Evolutionary conservation across 2,797 vertebrate species (phyloP), one percentile per base, ranked within the genome.

Genomic region (Antrozous pallidus): DNA sequence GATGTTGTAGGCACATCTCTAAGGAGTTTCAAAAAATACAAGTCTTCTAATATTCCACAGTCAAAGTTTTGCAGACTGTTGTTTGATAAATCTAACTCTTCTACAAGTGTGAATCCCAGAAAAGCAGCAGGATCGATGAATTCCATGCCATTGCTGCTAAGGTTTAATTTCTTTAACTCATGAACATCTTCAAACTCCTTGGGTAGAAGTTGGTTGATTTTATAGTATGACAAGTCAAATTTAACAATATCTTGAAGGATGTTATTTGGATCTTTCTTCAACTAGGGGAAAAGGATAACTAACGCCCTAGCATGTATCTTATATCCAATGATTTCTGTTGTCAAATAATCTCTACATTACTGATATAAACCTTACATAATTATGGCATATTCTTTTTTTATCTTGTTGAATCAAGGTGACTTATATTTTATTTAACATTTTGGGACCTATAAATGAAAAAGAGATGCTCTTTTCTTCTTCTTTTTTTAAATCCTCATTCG

Each of bases 11-110:
- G 99, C 99, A 82, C 99, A 33, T 98, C 98, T 95, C 97, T 98
- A 89, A 99, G 98, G 93, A 98, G 98, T 97, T 99, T 98, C 95
- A 99, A 98, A 98, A 99, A 99, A 98, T 99, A 99, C 84, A 99
- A 98, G 96, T 99, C 99, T 98, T 99, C 99, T 86, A 99, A 97
- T 13, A 99, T 99, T 1, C 99, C 99, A 12, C 99, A 99, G 94
- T 99, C 99, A 97, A 99, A 99, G 97, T 98, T 98, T 79, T 98
- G 98, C 92, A 99, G 98, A 96, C 98, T 99, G 98, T 99, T 99
- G 98, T 99, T 99, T 96, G 99, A 99, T 93, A 99, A 98, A 97
- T 99, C 99, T 33, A 99, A 98, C 97, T 99, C 99, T 75, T 99
- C 98, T 87, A 99, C 98, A 91, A 99, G 98, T 96, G 98, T 98